These are phyloP conservation scores for Tachina grossa DNA, from an alignment of 2,888 invertebrate genomes.

Conservation along the genomic window DNA sequence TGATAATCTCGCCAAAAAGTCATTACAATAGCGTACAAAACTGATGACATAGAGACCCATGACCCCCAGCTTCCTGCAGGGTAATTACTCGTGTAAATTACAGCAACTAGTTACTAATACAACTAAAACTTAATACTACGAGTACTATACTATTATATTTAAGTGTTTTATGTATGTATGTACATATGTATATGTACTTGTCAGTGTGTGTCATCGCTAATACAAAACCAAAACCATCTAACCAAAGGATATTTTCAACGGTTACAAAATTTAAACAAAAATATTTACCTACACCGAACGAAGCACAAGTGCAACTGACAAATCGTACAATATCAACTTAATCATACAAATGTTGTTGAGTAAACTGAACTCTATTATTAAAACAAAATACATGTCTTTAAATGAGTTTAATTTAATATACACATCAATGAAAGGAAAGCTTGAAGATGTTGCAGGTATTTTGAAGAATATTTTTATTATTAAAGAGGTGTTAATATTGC, in stretches of 20 bases:
- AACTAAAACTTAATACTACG: conserved; percentile 9
- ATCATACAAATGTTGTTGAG: conserved; percentile 43
- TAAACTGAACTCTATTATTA: conserved; percentile 46
- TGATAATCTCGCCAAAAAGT: no score
- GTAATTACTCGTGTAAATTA: conserved; percentile 7
- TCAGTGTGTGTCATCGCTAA: conserved; percentile 24
- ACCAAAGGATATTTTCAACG: conserved; percentile 68
- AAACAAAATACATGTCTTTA: conserved; percentile 22
- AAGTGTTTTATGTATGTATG: neutral
- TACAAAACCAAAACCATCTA: conserved; percentile 58
- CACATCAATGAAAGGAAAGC: no score
- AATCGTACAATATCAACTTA: conserved; percentile 23
- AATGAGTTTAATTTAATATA: conserved; percentile 17
- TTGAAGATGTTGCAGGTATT: no score
- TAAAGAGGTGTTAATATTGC: no score
- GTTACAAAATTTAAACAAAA: conserved; percentile 67
- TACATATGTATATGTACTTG: neutral
- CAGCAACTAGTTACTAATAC: conserved; percentile 29
- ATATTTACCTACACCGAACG: conserved; percentile 60
- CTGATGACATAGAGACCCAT: no score
- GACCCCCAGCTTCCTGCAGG: no score
- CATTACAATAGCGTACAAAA: no score
- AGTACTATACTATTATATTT: neutral
- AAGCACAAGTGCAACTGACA: conserved; percentile 26
- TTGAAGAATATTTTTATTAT: no score